Conservation (phyloP, 1,140 invertebrate species). For the Drosophila athabasca region DNA sequence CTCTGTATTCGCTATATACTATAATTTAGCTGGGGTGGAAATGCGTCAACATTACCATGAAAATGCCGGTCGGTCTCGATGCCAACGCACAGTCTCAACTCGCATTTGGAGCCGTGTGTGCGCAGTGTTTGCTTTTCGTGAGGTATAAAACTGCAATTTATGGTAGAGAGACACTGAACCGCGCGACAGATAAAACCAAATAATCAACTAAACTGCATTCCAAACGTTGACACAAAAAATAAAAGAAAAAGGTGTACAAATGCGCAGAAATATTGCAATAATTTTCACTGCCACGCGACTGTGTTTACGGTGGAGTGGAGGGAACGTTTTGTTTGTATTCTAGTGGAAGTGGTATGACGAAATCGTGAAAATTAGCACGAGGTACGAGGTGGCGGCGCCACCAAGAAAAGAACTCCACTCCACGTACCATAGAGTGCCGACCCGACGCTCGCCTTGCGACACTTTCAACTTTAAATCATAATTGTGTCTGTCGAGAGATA, state of each 20-base stretch:
- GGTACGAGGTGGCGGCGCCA: conserved; percentile 21
- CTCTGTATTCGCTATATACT: too few species aligned
- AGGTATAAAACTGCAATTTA: conserved; percentile 34
- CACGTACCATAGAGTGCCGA: conserved; percentile 1
- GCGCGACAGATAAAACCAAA: conserved; percentile 28
- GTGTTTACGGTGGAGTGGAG: background rate
- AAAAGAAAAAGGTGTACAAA: background rate
- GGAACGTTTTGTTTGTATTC: too few species aligned
- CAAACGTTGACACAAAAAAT: conserved; percentile 20
- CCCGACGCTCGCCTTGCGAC: too few species aligned
- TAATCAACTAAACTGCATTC: conserved; percentile 45
- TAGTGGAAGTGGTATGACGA: conserved; percentile 19
- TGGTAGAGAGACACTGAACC: background rate
- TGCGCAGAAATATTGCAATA: conserved; percentile 2
- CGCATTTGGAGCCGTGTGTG: conserved; percentile 25
- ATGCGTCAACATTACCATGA: conserved; percentile 40
- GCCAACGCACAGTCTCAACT: conserved; percentile 38
- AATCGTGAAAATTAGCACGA: conserved; percentile 44
- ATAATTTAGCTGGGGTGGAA: conserved; percentile 28
- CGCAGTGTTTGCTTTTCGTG: background rate
- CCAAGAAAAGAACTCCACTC: background rate
- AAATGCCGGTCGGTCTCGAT: conserved; percentile 50
- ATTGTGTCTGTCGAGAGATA: too few species aligned
- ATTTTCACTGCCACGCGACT: conserved; percentile 41
- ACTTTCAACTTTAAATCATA: too few species aligned